Conservation (phyloP, 2,113 vertebrate genomes). For the Phaethon lepturus region DNA sequence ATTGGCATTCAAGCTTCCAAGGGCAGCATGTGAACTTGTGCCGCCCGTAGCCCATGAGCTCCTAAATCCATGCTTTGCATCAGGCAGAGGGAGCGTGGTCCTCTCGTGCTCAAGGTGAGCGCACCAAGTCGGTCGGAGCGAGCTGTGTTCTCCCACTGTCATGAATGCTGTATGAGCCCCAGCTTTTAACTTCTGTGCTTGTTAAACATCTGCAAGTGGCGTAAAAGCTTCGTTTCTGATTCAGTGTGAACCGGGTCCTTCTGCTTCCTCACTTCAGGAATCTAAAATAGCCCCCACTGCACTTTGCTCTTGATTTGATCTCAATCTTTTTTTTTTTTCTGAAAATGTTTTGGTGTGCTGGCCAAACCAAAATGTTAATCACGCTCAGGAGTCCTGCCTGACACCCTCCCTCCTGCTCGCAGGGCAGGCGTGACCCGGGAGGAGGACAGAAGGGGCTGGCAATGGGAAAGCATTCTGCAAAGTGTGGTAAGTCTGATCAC, state of each 20-base stretch:
- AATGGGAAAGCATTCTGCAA: neutral
- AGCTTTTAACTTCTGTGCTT: neutral
- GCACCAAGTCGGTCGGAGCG: neutral
- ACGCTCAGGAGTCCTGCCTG: neutral
- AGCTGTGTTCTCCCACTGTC: rapidly evolving
- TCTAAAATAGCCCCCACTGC: neutral
- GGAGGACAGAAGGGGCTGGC: neutral
- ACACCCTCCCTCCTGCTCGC: neutral
- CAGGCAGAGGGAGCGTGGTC: neutral
- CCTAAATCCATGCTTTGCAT: neutral
- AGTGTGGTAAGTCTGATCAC: neutral
- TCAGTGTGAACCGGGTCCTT: neutral
- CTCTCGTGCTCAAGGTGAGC: neutral
- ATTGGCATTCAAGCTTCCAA: neutral
- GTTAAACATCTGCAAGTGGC: neutral
- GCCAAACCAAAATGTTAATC: neutral
- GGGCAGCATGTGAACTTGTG: neutral
- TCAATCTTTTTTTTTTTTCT: neutral
- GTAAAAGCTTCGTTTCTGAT: neutral
- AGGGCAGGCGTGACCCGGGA: neutral
- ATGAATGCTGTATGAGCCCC: neutral
- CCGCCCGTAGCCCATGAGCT: rapidly evolving
- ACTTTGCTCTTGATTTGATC: neutral
- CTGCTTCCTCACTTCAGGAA: neutral
- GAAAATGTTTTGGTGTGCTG: neutral